A percentile compares a stretch with the other conserved stretches of the same genome.
phyloP scores from a whole-genome alignment of 2,888 invertebrate genomes.

The Lamproptera curius region DNA sequence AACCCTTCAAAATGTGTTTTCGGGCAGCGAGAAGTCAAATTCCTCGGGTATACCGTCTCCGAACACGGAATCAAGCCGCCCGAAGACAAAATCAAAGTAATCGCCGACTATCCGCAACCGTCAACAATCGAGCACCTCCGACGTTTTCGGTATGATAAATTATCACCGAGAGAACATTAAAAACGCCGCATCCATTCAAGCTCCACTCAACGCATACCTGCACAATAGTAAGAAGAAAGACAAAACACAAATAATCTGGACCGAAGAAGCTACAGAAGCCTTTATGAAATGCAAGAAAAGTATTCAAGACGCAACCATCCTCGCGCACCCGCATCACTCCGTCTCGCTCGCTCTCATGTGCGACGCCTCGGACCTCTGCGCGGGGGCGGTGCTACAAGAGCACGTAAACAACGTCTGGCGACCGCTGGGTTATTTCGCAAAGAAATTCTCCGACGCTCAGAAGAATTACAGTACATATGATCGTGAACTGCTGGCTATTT shows the following conservation, averaged over 20 bases:
- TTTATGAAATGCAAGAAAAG: neutral
- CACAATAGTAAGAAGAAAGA: neutral
- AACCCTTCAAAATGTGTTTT: neutral
- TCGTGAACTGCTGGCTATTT: conserved; percentile 27
- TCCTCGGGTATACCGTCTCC: neutral
- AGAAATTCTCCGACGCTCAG: conserved; percentile 33
- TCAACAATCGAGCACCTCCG: too few species aligned
- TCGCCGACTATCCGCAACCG: neutral
- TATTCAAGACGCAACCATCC: neutral
- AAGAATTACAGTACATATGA: conserved; percentile 34
- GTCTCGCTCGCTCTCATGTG: conserved; percentile 29
- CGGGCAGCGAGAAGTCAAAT: neutral
- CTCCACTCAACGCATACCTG: neutral
- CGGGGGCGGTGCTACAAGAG: conserved; percentile 42
- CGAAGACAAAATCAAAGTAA: neutral
- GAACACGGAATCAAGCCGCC: neutral
- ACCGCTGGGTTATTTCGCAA: neutral
- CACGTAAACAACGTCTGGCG: neutral
- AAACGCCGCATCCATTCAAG: neutral
- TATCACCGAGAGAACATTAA: neutral
- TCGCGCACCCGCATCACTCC: conserved; percentile 22
- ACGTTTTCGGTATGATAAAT: neutral
- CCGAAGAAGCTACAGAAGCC: neutral
- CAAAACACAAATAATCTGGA: conserved; percentile 1
- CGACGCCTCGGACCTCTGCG: conserved; percentile 40